Evolutionary conservation across 2,797 vertebrate species (phyloP).

Genomic region (Myotis daubentonii): DNA sequence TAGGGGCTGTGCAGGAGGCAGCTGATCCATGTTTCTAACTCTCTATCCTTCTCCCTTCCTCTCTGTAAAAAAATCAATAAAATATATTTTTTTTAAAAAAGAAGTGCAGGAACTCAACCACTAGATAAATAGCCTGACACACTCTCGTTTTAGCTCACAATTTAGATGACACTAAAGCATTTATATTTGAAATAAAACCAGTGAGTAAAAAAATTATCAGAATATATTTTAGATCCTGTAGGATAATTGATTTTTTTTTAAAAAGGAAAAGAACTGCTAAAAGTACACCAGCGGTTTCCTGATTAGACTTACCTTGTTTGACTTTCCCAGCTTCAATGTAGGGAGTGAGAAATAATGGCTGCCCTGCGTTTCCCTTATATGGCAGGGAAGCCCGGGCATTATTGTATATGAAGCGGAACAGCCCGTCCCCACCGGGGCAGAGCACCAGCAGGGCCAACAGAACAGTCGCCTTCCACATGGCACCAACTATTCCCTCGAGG

Average conservation of each 20-base stretch:
- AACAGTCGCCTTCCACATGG: conserved; percentile 67
- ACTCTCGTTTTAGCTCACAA: not conserved
- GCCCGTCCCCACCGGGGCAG: not conserved
- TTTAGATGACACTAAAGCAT: not conserved
- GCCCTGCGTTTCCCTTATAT: conserved; percentile 83
- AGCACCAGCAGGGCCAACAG: conserved; percentile 60
- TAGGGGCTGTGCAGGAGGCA: no score
- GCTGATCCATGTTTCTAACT: no score
- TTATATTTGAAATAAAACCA: conserved; percentile 32
- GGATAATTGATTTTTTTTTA: not conserved
- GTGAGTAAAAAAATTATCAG: not conserved
- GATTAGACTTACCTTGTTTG: conserved; percentile 85
- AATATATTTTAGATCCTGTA: not conserved
- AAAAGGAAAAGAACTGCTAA: not conserved
- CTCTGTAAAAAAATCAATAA: no score
- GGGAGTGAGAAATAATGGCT: conserved; percentile 91
- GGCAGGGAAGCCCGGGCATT: conserved; percentile 47
- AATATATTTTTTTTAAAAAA: not conserved
- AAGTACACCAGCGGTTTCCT: not conserved
- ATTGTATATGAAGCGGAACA: conserved; percentile 71
- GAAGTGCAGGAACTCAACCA: not conserved
- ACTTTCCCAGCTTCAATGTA: conserved; percentile 88
- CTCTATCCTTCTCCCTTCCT: no score
- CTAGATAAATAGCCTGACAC: not conserved
- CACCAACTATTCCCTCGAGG: conserved; percentile 34